Evolutionary conservation across 2,888 invertebrate genomes (phyloP).

Genomic region (Callyntrura sp.): DNA sequence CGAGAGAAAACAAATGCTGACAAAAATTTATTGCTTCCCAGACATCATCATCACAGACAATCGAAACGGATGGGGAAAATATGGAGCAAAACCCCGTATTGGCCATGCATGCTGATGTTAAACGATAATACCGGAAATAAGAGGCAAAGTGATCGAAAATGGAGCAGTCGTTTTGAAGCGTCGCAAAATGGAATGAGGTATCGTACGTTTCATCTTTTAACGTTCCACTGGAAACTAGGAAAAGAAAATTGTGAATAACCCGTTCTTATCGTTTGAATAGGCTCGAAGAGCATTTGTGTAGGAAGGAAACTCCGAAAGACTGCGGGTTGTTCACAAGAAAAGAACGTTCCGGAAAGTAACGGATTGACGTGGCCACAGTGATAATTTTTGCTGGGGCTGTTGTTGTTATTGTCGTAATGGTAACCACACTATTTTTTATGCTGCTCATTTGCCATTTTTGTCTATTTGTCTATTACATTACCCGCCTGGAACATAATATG

Average conservation of each 20-base stretch:
- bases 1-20: constrained; percentile 55
- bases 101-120: background rate
- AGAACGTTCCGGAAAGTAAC: too few species aligned
- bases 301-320: too few species aligned
- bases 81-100: background rate
- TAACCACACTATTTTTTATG: background rate
- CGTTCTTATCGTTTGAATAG: too few species aligned
- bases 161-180: background rate
- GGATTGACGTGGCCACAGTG: too few species aligned
- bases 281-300: too few species aligned
- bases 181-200: background rate
- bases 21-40: constrained; percentile 68
- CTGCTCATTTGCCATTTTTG: background rate
- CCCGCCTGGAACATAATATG: background rate
- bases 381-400: too few species aligned
- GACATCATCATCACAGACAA: constrained; percentile 46
- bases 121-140: background rate
- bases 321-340: too few species aligned
- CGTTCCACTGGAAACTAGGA: too few species aligned
- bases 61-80: background rate
- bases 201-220: too few species aligned
- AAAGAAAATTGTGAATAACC: too few species aligned
- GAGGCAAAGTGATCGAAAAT: background rate
- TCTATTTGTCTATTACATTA: background rate
- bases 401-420: too few species aligned